A percentile compares a stretch with the other conserved stretches of the same genome.
These are phyloP conservation scores for Scatophagus argus DNA, from an alignment of 2,113 vertebrate genomes.

Conservation along the genomic window DNA sequence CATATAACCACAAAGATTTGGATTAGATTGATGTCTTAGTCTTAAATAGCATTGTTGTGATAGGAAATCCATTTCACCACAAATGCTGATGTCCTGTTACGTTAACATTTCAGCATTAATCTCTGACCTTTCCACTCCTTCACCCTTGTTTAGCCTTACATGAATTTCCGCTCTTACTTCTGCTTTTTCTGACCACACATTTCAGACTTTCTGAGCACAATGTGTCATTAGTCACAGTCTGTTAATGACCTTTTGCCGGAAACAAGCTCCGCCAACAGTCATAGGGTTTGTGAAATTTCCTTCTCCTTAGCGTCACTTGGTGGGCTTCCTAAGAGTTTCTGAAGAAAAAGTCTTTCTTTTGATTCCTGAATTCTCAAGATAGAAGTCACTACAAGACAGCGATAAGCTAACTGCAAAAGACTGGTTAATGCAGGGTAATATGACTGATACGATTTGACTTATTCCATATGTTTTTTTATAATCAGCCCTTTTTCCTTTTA, in stretches of 20 bases:
- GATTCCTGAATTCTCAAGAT: neutral
- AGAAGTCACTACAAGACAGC: neutral
- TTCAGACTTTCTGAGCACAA: neutral
- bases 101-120: too few relatives aligned
- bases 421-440: neutral
- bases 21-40: neutral
- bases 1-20: too few relatives aligned
- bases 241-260: neutral
- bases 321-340: neutral
- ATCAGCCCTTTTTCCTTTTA: neutral
- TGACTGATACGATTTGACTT: neutral
- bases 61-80: neutral
- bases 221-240: neutral
- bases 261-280: neutral
- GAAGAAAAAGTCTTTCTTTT: fast-evolving
- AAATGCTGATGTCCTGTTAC: too few relatives aligned
- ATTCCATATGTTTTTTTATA: neutral
- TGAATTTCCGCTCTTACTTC: neutral
- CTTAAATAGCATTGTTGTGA: neutral
- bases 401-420: neutral
- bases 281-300: neutral
- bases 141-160: neutral
- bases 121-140: neutral
- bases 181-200: neutral
- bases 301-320: neutral